phyloP scores from a whole-genome alignment of 2,797 vertebrate genomes.

The Coccyzus lansbergi region DNA sequence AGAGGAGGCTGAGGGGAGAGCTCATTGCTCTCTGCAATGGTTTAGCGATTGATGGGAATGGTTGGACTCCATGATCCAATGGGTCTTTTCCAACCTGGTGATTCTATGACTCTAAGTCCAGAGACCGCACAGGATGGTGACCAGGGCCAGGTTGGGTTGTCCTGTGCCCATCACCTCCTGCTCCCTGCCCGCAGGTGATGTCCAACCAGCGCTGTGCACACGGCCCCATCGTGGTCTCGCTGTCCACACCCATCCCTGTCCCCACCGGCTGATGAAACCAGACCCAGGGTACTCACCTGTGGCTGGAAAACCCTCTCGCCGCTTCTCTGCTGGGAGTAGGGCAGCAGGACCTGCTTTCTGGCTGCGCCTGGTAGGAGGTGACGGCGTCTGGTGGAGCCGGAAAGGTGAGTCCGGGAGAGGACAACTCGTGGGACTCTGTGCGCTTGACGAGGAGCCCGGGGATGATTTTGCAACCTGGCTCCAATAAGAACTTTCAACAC shows the following conservation, averaged over 20 bases:
- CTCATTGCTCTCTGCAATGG: too few species aligned
- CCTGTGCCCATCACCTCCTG: rapidly evolving
- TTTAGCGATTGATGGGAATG: too few species aligned
- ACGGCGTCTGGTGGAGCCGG: neutral
- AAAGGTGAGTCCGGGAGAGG: constrained; percentile 31
- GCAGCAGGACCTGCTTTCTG: neutral
- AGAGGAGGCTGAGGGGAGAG: too few species aligned
- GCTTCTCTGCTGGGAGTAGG: neutral
- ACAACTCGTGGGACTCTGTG: neutral
- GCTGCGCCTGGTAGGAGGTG: neutral
- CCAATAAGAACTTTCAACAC: neutral
- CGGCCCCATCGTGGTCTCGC: rapidly evolving
- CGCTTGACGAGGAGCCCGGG: neutral
- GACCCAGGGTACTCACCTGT: neutral
- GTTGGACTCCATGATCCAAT: too few species aligned
- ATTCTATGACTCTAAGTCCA: too few species aligned
- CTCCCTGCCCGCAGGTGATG: neutral
- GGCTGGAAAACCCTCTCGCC: neutral
- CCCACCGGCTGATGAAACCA: neutral
- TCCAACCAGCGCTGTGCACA: neutral
- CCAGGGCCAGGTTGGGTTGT: rapidly evolving
- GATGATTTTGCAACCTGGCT: constrained; percentile 34
- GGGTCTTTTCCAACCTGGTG: too few species aligned
- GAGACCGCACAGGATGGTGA: rapidly evolving
- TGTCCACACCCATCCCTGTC: rapidly evolving